Evolutionary conservation across 2,797 vertebrate genomes (phyloP).

Genomic region (Octomys mimax): DNA sequence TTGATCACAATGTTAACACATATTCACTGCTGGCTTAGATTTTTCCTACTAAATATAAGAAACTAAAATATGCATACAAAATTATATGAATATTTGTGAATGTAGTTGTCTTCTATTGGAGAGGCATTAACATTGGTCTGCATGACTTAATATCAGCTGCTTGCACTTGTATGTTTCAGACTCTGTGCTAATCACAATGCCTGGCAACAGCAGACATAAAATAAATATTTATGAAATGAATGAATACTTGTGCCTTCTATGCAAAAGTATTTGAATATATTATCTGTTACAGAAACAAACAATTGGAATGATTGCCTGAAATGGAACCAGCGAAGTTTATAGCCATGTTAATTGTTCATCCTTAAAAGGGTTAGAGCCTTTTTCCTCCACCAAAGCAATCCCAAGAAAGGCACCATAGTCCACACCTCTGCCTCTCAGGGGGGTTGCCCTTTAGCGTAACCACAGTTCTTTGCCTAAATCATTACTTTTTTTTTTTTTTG

Average conservation of each 20-base stretch:
- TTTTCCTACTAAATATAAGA: slow-evolving; percentile 31
- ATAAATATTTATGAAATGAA: slow-evolving; percentile 2
- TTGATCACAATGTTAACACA: background rate
- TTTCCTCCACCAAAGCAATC: background rate
- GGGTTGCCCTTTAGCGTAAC: background rate
- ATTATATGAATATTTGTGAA: background rate
- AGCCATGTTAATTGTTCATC: background rate
- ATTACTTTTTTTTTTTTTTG: no score
- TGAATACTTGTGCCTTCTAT: background rate
- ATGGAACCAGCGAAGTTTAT: background rate
- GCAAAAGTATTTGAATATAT: background rate
- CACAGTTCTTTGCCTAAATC: background rate
- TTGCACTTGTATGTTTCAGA: background rate
- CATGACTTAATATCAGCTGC: background rate
- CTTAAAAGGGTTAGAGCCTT: background rate
- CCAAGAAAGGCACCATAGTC: background rate
- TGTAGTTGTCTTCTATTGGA: background rate
- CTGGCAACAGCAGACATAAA: background rate
- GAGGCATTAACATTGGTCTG: background rate
- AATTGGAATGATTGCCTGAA: background rate
- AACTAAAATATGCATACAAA: background rate
- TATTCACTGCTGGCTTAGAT: background rate
- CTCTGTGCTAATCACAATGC: background rate
- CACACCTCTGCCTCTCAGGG: background rate
- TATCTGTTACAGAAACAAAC: background rate